phyloP scores from a whole-genome alignment of 2,888 invertebrate species.

The Ptilodon capucinus region DNA sequence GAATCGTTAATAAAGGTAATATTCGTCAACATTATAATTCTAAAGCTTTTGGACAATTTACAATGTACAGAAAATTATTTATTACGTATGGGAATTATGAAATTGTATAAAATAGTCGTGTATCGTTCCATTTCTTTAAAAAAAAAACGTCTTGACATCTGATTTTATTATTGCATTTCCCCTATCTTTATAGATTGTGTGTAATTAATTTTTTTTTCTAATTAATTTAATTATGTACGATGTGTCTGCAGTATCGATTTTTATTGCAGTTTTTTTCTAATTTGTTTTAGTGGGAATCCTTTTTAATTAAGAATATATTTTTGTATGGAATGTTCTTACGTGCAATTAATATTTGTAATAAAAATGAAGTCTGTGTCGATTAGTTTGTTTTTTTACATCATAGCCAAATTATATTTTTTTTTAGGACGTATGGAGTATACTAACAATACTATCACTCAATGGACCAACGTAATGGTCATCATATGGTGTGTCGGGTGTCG shows the following conservation, averaged over 20 bases:
- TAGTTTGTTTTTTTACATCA: neutral
- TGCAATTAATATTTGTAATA: constrained; percentile 81
- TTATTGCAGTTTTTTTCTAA: constrained; percentile 65
- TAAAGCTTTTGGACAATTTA: constrained; percentile 36
- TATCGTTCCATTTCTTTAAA: constrained; percentile 21
- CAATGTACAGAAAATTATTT: constrained; percentile 17
- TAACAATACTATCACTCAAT: no score
- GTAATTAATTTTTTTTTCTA: constrained; percentile 32
- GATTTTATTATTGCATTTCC: constrained; percentile 41
- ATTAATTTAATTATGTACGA: constrained; percentile 29
- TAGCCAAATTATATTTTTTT: no score
- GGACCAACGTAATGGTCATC: no score
- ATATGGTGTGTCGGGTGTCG: no score
- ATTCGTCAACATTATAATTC: constrained; percentile 24
- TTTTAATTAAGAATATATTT: constrained; percentile 81
- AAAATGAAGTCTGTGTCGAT: constrained; percentile 70
- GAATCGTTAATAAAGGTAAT: constrained; percentile 50
- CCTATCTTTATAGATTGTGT: constrained; percentile 14
- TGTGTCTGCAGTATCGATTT: constrained; percentile 39
- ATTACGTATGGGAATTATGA: neutral
- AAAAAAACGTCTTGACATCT: constrained; percentile 62
- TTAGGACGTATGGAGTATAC: no score
- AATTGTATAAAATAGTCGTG: no score
- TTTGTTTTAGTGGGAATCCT: constrained; percentile 74
- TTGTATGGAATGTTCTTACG: constrained; percentile 80